Conservation (phyloP, 2,888 invertebrate genomes). For the Caenorhabditis doughertyi region DNA sequence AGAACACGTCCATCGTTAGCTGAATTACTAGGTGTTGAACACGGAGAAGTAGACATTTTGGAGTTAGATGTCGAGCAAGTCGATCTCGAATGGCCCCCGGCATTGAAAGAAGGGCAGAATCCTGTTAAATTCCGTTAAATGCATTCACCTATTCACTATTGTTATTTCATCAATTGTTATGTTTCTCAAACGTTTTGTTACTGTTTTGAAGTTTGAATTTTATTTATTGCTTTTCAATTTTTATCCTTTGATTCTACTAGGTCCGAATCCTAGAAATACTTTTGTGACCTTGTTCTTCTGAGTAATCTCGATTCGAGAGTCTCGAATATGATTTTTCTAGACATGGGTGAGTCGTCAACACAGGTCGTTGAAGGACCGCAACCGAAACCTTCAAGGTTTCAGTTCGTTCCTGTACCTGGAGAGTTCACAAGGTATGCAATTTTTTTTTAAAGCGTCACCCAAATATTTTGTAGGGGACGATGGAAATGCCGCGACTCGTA, state of each 20-base stretch:
- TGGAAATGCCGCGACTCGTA: conserved; percentile 64
- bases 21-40: conserved; percentile 86
- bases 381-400: conserved; percentile 62
- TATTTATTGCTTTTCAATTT: not conserved
- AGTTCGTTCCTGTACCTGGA: conserved; percentile 62
- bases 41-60: conserved; percentile 88
- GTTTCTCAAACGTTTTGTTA: conserved; percentile 20
- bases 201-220: conserved; percentile 7
- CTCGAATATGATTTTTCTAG: conserved; percentile 3
- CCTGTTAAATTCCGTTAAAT: conserved; percentile 51
- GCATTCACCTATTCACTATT: not conserved
- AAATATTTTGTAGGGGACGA: conserved; percentile 50
- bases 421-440: conserved; percentile 50
- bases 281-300: conserved; percentile 1
- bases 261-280: not conserved
- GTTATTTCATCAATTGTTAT: conserved; percentile 9
- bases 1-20: conserved; percentile 88
- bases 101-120: conserved; percentile 14
- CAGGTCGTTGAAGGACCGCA: conserved; percentile 33
- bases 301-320: not conserved
- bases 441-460: too few species aligned
- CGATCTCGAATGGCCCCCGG: conserved; percentile 88
- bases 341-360: conserved; percentile 49
- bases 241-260: conserved; percentile 1
- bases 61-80: conserved; percentile 91